Evolutionary conservation across 2,888 invertebrate genomes (phyloP).

Genomic region (Oscheius sp.): DNA sequence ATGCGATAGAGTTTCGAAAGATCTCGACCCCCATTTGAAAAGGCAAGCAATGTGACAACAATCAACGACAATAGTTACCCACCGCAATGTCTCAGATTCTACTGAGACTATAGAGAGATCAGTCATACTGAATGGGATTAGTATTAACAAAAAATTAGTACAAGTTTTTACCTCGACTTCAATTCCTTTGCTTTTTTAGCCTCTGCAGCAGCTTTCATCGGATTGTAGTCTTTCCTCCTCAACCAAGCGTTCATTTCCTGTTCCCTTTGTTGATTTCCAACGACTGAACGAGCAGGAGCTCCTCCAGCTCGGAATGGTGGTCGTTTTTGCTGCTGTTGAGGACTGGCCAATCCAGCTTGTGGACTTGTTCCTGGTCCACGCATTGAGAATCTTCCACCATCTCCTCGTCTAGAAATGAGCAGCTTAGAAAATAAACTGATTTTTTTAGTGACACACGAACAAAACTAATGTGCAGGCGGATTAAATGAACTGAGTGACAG

Average conservation of each 20-base stretch:
- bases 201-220: conserved; percentile 86
- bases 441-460: conserved; percentile 2
- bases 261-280: conserved; percentile 73
- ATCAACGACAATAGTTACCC: background rate
- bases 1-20: background rate
- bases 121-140: conserved; percentile 19
- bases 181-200: conserved; percentile 58
- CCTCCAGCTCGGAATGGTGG: conserved; percentile 54
- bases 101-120: conserved; percentile 16
- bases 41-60: background rate
- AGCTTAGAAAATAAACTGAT: background rate
- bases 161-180: conserved; percentile 46
- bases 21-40: background rate
- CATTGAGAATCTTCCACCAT: conserved; percentile 78
- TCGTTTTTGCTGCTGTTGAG: conserved; percentile 32
- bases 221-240: conserved; percentile 91
- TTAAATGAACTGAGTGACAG: conserved; percentile 22
- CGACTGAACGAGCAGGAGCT: conserved; percentile 12
- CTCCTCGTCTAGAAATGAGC: conserved; percentile 77
- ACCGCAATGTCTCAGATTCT: conserved; percentile 14
- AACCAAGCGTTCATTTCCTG: conserved; percentile 94
- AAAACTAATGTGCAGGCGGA: conserved; percentile 24
- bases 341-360: conserved; percentile 31
- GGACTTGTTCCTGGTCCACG: conserved; percentile 34
- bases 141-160: background rate